These are phyloP conservation scores for Ianthella basta DNA, from an alignment of 37 sponge, comb jelly and placozoan species.

Conservation along the genomic window DNA sequence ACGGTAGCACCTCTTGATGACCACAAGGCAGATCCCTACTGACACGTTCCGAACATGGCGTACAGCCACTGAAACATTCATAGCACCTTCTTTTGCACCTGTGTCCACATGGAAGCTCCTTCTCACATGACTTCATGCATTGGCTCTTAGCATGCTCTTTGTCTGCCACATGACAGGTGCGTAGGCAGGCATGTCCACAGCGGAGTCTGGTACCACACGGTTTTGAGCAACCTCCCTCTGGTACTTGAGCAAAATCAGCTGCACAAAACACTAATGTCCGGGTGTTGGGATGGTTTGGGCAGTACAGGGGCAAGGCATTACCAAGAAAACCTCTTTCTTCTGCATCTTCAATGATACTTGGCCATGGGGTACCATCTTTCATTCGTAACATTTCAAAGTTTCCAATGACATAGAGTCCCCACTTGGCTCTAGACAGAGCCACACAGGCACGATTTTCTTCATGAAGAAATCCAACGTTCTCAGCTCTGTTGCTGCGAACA, in stretches of 20 bases:
- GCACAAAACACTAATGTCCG: background rate
- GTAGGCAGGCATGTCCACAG: constrained; percentile 81
- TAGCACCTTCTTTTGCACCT: constrained; percentile 62
- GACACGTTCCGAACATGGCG: constrained; percentile 51
- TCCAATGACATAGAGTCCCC: constrained; percentile 84
- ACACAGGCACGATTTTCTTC: constrained; percentile 85
- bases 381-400: constrained; percentile 61
- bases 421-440: constrained; percentile 86
- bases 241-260: constrained; percentile 70
- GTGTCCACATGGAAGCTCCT: constrained; percentile 70
- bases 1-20: constrained; percentile 41
- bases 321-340: constrained; percentile 45
- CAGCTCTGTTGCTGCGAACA: constrained; percentile 73
- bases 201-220: constrained; percentile 49
- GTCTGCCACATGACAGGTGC: constrained; percentile 70
- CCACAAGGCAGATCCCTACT: constrained; percentile 51
- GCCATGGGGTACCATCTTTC: constrained; percentile 64
- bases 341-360: constrained; percentile 48
- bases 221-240: constrained; percentile 82
- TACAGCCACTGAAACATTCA: constrained; percentile 44
- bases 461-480: constrained; percentile 80
- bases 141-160: constrained; percentile 46
- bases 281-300: constrained; percentile 68
- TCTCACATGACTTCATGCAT: constrained; percentile 55
- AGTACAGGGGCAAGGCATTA: constrained; percentile 62